Base-by-base conservation (phyloP, 1,140 invertebrate species). In the Armadillidium nasatum region DNA sequence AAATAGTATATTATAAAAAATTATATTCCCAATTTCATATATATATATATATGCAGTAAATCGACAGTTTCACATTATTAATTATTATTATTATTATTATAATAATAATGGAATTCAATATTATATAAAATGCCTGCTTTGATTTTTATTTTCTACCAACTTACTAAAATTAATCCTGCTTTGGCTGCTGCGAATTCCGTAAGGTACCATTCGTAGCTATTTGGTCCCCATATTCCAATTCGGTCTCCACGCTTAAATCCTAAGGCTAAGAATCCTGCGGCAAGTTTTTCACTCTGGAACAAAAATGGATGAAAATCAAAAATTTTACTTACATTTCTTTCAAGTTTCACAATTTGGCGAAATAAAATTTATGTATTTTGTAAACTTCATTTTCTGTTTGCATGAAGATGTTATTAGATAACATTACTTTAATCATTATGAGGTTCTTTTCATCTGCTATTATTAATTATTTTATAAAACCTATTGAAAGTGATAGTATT, bases 191-290 rank as follows among this genome's bases (percentile, higher is more conserved):
- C 95, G 79, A 94, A 86, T 81, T 91, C 88, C 0, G 89, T 87
- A 0, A 96, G 82, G 6, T 92, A 86, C 95, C 95, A 99, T 82
- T 93, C 90, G 7, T 90, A 83, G 33, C 88, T 87, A 85, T 98
- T 99, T 0, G 95, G 94, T 0, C 91, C 90, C 92, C 93, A 97
- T 11, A 98, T 87, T 0, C 92, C 96, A 3, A 99, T 81, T 9
- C 92, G 84, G 82, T 99, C 96, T 0, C 94, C 94, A 71, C 86
- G 88, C 76, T 90, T 83, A 11, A 98, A 83, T 0, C 95, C 95
- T 11, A 96, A 82, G 33, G 88, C 88, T 60, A 90, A 83, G 0
- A 98, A 86, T 0, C 93, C 93, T 15, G 91, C 91, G 3, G 94
- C 95, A 0, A 98, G 82, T 44, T 88, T 87, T 82, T 97, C 91